Evolutionary conservation across 2,113 vertebrate species (phyloP).

Genomic region (Emydura subglobosa): DNA sequence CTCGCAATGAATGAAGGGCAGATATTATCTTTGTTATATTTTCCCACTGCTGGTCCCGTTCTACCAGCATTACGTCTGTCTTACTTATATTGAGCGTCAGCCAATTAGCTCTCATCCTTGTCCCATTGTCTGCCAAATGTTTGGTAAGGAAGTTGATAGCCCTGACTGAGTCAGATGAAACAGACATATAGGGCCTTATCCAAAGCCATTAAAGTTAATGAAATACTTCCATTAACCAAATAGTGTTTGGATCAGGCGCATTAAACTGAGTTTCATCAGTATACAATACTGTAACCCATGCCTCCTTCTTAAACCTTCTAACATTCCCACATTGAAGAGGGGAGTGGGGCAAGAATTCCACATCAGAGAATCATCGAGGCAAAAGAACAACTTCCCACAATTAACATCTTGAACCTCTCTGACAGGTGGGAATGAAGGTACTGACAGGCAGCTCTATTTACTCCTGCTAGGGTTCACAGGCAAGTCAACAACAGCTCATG

Average conservation of each 20-base stretch:
- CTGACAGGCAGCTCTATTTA: background rate
- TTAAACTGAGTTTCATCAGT: background rate
- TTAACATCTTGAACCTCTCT: background rate
- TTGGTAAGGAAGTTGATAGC: background rate
- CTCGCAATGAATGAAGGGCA: background rate
- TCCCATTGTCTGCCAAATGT: background rate
- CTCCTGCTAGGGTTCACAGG: background rate
- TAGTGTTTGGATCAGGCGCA: background rate
- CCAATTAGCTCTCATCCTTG: background rate
- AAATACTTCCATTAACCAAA: background rate
- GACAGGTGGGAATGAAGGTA: background rate
- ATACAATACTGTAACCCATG: background rate
- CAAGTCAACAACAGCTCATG: background rate
- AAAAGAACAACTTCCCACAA: background rate
- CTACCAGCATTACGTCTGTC: background rate
- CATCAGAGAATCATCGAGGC: background rate
- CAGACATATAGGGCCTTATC: background rate
- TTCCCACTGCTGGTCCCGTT: background rate
- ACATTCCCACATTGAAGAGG: background rate
- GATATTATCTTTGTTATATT: background rate
- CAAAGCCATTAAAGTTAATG: background rate
- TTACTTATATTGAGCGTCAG: background rate
- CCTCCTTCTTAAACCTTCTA: background rate
- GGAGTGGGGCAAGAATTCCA: background rate
- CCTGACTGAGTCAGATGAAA: background rate